phyloP scores from a whole-genome alignment of 2,797 vertebrate species.

The Nannoperca obscura region DNA sequence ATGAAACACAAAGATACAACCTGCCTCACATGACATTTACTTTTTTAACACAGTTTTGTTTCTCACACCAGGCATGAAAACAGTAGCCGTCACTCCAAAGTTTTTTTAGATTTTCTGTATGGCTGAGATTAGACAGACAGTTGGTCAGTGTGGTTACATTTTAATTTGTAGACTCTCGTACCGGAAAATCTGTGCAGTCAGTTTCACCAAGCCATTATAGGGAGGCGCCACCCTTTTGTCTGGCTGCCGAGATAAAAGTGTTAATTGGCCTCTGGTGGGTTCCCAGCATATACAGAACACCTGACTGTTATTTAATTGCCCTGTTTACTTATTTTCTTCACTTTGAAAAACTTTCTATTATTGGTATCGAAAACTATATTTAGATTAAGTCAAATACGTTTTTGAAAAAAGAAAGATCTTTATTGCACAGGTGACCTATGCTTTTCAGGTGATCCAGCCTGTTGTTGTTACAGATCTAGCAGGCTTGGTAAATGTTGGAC shows the following conservation, averaged over 20 bases:
- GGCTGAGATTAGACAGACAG: constrained; percentile 27
- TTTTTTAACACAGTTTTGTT: not conserved
- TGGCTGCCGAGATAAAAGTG: constrained; percentile 69
- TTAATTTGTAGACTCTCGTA: constrained; percentile 27
- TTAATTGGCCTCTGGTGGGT: constrained; percentile 74
- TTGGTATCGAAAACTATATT: constrained; percentile 28
- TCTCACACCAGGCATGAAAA: not conserved
- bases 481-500: not conserved
- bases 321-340: constrained; percentile 45
- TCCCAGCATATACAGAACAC: constrained; percentile 61
- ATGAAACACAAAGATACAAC: not conserved
- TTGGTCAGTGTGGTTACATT: constrained; percentile 15
- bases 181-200: constrained; percentile 47
- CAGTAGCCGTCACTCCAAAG: not conserved
- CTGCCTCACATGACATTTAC: not conserved
- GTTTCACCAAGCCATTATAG: constrained; percentile 44
- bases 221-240: constrained; percentile 64
- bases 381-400: not conserved
- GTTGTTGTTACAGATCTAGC: not conserved
- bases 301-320: constrained; percentile 69
- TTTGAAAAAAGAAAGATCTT: not conserved
- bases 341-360: constrained; percentile 27
- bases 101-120: constrained; percentile 14
- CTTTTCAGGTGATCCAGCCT: not conserved
- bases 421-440: not conserved